phyloP scores from a whole-genome alignment of 2,888 invertebrate genomes.

The Tinea pellionella region DNA sequence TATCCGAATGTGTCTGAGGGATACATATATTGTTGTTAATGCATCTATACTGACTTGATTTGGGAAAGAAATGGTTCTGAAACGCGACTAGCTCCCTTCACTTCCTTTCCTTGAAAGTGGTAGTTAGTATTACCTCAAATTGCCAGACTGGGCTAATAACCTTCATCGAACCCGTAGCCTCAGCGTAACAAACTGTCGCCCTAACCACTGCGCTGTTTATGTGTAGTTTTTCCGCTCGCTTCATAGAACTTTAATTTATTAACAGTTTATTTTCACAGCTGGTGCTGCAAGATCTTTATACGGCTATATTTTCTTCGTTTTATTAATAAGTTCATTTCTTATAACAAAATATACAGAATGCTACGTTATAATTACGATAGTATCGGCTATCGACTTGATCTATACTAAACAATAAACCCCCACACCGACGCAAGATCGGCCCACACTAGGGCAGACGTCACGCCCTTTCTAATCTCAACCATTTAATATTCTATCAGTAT shows the following conservation, averaged over 20 bases:
- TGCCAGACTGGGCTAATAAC: too few species aligned
- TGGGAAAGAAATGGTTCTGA: too few species aligned
- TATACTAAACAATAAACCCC: conserved; percentile 57
- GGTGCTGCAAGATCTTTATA: not conserved
- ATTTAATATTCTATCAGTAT: conserved; percentile 8
- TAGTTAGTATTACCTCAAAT: too few species aligned
- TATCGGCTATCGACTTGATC: conserved; percentile 34
- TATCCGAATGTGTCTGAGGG: too few species aligned
- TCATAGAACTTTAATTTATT: not conserved
- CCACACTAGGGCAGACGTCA: conserved; percentile 37
- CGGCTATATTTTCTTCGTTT: not conserved
- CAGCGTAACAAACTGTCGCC: too few species aligned
- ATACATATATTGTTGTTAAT: too few species aligned
- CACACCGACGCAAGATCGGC: conserved; percentile 51
- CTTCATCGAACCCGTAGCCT: too few species aligned
- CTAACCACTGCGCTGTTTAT: too few species aligned
- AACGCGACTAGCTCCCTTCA: too few species aligned
- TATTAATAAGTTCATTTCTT: not conserved
- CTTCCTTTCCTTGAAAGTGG: too few species aligned
- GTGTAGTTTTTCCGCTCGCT: too few species aligned
- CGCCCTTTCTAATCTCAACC: conserved; percentile 32
- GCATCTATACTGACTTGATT: too few species aligned
- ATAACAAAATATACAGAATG: conserved; percentile 23
- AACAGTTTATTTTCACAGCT: not conserved
- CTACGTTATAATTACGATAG: conserved; percentile 60